Conservation (phyloP, 2,888 invertebrate species). For the Sphecodes monilicornis region DNA sequence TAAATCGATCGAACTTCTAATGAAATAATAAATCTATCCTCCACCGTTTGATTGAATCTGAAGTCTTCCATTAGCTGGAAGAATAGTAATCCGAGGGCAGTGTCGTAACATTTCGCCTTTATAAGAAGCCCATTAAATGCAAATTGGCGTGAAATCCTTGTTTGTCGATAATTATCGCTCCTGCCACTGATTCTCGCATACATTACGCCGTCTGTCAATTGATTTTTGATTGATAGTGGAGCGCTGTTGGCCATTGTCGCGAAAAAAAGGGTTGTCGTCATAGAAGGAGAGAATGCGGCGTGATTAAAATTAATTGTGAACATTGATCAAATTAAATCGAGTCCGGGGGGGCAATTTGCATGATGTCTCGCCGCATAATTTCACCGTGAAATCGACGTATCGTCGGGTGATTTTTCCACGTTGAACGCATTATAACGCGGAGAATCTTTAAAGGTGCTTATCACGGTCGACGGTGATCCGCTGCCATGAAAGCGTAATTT, state of each 20-base stretch:
- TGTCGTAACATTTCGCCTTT: not conserved
- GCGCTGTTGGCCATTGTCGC: not conserved
- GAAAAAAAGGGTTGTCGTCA: not conserved
- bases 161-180: not conserved
- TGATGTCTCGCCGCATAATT: slow-evolving; percentile 57
- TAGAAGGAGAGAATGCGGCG: slow-evolving; percentile 34
- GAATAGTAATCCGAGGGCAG: not conserved
- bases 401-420: slow-evolving; percentile 54
- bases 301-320: slow-evolving; percentile 59
- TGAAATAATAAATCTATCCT: not conserved
- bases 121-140: not conserved
- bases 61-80: not conserved
- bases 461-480: slow-evolving; percentile 52
- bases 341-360: slow-evolving; percentile 57
- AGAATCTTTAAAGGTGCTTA: slow-evolving; percentile 55
- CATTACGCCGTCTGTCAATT: not conserved
- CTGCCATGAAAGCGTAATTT: slow-evolving; percentile 66
- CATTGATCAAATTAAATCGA: slow-evolving; percentile 55
- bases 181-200: not conserved
- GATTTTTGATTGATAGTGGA: slow-evolving; percentile 34
- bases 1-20: not conserved
- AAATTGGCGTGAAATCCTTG: not conserved
- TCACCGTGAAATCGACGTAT: slow-evolving; percentile 33
- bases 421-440: slow-evolving; percentile 37
- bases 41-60: not conserved